These are phyloP conservation scores for Netelia virgata DNA, from an alignment of 2,888 invertebrate genomes.

Conservation along the genomic window DNA sequence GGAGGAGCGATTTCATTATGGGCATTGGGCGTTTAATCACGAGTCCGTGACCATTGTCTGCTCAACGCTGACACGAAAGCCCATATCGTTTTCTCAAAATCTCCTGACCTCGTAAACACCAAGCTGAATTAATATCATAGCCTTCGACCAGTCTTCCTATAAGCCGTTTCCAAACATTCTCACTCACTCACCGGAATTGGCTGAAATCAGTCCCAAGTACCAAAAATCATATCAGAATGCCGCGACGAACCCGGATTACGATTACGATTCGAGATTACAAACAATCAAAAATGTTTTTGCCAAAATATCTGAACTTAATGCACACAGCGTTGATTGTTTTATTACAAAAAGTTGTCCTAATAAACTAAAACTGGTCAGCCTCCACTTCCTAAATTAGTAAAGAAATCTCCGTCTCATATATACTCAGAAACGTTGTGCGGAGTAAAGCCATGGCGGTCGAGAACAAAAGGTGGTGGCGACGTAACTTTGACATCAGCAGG, in stretches of 20 bases:
- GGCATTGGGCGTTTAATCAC: conserved; percentile 68
- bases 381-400: no score
- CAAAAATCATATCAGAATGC: no score
- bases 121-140: neutral
- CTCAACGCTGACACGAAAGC: conserved; percentile 54
- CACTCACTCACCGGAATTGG: neutral
- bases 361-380: no score
- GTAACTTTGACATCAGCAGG: neutral
- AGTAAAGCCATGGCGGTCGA: neutral
- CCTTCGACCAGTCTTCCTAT: neutral
- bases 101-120: neutral
- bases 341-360: no score
- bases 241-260: no score
- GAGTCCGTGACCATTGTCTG: conserved; percentile 67
- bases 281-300: no score
- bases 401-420: no score
- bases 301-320: no score
- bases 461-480: neutral
- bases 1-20: conserved; percentile 21
- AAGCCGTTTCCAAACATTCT: neutral
- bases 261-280: no score
- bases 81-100: conserved; percentile 2
- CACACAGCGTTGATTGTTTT: no score
- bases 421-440: no score
- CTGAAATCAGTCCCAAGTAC: no score